Percentiles rank a stretch among this genome's conserved stretches.
phyloP scores from a whole-genome alignment of 2,797 vertebrate genomes.

The Acanthurus tractus region DNA sequence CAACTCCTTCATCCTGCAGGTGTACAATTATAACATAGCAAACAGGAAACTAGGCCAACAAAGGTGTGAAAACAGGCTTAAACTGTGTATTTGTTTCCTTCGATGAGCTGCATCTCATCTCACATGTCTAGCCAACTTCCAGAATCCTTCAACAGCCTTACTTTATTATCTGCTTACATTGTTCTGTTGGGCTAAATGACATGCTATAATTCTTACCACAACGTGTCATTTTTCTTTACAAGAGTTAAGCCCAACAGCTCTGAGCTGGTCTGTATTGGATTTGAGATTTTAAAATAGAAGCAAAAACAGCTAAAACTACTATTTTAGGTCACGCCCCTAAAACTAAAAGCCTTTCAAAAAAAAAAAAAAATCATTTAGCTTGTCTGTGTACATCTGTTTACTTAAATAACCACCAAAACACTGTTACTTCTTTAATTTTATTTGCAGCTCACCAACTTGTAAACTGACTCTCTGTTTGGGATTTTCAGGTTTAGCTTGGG shows the following conservation, averaged over 20 bases:
- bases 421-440: too few species aligned
- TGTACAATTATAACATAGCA: neutral
- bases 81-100: neutral
- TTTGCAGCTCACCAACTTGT: too few species aligned
- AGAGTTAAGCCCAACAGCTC: neutral
- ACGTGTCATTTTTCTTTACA: neutral
- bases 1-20: neutral
- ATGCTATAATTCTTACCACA: neutral
- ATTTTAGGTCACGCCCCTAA: too few species aligned
- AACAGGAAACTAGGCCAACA: neutral
- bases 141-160: neutral
- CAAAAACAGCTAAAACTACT: too few species aligned
- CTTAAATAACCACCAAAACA: too few species aligned
- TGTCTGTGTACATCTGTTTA: too few species aligned
- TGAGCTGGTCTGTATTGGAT: too few species aligned
- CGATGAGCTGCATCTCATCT: neutral
- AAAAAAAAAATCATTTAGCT: too few species aligned
- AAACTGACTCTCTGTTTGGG: too few species aligned
- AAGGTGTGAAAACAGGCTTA: neutral
- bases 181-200: neutral
- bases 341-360: too few species aligned
- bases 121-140: neutral
- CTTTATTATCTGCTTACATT: neutral
- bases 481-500: too few species aligned
- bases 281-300: too few species aligned